Percentiles rank a stretch among this genome's conserved stretches.
Conservation (phyloP, 2,888 invertebrate genomes). For the Trissolcus japonicus region DNA sequence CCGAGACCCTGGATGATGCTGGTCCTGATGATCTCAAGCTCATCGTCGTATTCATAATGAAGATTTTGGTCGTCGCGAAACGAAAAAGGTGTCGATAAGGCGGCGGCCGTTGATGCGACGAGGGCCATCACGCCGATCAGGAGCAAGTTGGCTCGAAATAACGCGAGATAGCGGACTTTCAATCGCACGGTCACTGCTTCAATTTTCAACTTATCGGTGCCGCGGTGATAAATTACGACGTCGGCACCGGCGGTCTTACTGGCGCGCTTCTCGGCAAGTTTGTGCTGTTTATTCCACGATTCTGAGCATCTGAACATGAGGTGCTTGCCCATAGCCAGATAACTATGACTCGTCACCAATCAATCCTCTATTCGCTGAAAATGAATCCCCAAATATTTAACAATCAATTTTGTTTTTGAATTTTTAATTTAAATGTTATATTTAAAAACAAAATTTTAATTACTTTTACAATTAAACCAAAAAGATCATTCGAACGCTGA, state of each 20-base stretch:
- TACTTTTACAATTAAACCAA: not conserved
- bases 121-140: constrained; percentile 38
- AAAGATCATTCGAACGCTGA: not conserved
- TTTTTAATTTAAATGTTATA: not conserved
- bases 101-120: constrained; percentile 25
- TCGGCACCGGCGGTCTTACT: constrained; percentile 24
- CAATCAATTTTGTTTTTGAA: not conserved
- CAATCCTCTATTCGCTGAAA: constrained; percentile 53
- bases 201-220: constrained; percentile 23
- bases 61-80: constrained; percentile 23
- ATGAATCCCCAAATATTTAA: not conserved
- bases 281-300: constrained; percentile 61
- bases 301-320: constrained; percentile 65
- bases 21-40: constrained; percentile 70
- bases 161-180: constrained; percentile 20
- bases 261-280: constrained; percentile 31
- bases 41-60: constrained; percentile 51
- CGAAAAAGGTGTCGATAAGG: constrained; percentile 13
- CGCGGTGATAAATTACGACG: constrained; percentile 26
- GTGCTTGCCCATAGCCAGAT: constrained; percentile 74
- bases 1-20: constrained; percentile 73
- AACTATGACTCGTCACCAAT: constrained; percentile 61
- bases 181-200: constrained; percentile 20
- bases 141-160: constrained; percentile 40
- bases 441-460: too few relatives aligned